Evolutionary conservation across 2,888 invertebrate species (phyloP).

Genomic region (Morpho helenor): DNA sequence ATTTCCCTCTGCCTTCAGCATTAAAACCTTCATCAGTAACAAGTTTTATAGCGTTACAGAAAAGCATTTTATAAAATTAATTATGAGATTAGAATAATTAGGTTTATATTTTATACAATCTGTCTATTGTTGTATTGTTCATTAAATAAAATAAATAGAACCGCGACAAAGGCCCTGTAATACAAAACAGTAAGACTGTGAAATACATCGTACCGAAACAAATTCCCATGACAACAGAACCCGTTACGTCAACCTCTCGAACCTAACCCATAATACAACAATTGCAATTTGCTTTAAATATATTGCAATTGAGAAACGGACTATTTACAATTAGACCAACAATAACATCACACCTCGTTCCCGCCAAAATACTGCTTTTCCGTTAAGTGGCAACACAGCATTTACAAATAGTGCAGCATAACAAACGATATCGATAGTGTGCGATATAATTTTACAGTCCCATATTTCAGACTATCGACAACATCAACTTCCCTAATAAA

Average conservation of each 20-base stretch:
- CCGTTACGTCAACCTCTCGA: not conserved
- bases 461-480: not conserved
- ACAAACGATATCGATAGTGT: constrained; percentile 18
- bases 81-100: too few species aligned
- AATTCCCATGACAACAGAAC: not conserved
- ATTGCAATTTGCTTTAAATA: constrained; percentile 20
- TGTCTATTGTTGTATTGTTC: too few species aligned
- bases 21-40: too few species aligned
- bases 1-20: too few species aligned
- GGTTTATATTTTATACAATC: too few species aligned
- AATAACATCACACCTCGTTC: constrained; percentile 26
- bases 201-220: too few species aligned
- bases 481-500: constrained; percentile 2
- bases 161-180: too few species aligned
- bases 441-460: constrained; percentile 4
- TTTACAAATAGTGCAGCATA: constrained; percentile 10
- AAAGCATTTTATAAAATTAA: too few species aligned
- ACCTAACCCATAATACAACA: constrained; percentile 8
- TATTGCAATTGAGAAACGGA: constrained; percentile 20
- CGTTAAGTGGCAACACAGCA: constrained; percentile 20
- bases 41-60: too few species aligned
- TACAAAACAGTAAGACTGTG: too few species aligned
- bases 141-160: too few species aligned
- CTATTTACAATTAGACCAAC: constrained; percentile 32
- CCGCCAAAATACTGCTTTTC: constrained; percentile 24